These are phyloP conservation scores for Physella acuta DNA, from an alignment of 1,140 invertebrate species.

Conservation along the genomic window DNA sequence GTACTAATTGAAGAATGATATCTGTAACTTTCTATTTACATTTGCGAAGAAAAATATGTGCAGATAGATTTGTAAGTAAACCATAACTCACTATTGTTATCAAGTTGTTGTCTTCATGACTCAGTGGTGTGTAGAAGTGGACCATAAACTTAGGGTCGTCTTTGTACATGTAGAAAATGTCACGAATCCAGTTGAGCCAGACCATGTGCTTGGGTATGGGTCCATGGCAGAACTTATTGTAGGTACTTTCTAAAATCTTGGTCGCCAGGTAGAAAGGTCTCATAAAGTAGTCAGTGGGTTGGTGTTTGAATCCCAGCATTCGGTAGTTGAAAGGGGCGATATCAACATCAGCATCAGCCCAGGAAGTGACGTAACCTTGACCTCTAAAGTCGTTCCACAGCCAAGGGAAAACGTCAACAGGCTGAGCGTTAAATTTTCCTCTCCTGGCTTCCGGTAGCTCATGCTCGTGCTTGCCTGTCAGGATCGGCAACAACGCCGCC, in stretches of 20 bases:
- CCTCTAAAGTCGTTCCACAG: conserved; percentile 56
- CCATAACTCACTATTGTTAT: conserved; percentile 71
- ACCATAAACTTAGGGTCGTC: conserved; percentile 78
- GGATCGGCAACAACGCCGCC: conserved; percentile 87
- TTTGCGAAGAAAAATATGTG: no score
- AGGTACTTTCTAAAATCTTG: conserved; percentile 65
- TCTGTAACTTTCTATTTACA: no score
- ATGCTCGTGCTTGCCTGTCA: conserved; percentile 82
- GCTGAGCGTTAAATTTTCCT: conserved; percentile 69
- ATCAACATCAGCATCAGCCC: conserved; percentile 73
- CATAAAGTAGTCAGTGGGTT: conserved; percentile 89
- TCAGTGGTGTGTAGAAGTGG: conserved; percentile 81
- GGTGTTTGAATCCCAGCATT: conserved; percentile 79
- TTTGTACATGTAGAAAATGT: conserved; percentile 68
- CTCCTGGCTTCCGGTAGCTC: conserved; percentile 70
- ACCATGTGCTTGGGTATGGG: conserved; percentile 74
- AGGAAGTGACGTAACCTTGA: conserved; percentile 74
- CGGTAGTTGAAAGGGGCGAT: conserved; percentile 88
- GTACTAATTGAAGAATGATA: no score
- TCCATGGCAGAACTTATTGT: conserved; percentile 69
- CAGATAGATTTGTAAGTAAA: no score
- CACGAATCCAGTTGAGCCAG: conserved; percentile 70
- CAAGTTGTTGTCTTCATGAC: conserved; percentile 75
- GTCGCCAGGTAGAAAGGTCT: conserved; percentile 74
- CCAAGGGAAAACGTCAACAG: conserved; percentile 75